Percentiles rank a stretch among this genome's conserved stretches.
These are phyloP conservation scores for Hylia prasina DNA, from an alignment of 2,113 vertebrate genomes.

Conservation along the genomic window DNA sequence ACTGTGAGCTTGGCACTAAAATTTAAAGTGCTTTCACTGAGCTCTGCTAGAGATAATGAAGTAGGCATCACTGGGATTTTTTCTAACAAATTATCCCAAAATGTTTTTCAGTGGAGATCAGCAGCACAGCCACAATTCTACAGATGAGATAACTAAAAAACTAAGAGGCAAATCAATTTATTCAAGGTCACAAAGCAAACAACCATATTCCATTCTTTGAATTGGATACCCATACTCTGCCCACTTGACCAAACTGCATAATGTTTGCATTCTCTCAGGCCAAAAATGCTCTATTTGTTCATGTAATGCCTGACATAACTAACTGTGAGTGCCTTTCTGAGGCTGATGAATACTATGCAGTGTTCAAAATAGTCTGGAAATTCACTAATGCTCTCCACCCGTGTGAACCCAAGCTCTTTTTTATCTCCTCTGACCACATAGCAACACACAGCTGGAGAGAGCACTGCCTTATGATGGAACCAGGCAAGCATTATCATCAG, in stretches of 20 bases:
- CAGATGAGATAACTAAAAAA: not conserved
- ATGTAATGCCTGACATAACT: not conserved
- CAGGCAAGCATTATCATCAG: not conserved
- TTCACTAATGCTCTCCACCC: not conserved
- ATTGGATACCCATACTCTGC: not conserved
- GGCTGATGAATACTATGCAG: not conserved
- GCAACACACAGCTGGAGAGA: not conserved
- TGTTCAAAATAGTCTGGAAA: not conserved
- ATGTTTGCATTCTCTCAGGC: constrained; percentile 29
- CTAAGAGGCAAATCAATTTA: not conserved
- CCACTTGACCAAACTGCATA: constrained; percentile 25
- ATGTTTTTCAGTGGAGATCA: not conserved
- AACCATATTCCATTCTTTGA: not conserved
- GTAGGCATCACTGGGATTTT: not conserved
- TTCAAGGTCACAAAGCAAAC: not conserved
- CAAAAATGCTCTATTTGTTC: constrained; percentile 27
- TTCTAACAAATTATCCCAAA: not conserved
- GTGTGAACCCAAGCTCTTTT: not conserved
- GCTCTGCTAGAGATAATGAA: not conserved
- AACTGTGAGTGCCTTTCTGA: not conserved
- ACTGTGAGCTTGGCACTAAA: not conserved
- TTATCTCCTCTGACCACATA: not conserved
- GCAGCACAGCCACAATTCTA: not conserved
- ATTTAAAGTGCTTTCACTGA: not conserved
- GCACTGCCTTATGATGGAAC: not conserved